Conservation (phyloP, 2,113 vertebrate genomes). For the Clarias gariepinus region DNA sequence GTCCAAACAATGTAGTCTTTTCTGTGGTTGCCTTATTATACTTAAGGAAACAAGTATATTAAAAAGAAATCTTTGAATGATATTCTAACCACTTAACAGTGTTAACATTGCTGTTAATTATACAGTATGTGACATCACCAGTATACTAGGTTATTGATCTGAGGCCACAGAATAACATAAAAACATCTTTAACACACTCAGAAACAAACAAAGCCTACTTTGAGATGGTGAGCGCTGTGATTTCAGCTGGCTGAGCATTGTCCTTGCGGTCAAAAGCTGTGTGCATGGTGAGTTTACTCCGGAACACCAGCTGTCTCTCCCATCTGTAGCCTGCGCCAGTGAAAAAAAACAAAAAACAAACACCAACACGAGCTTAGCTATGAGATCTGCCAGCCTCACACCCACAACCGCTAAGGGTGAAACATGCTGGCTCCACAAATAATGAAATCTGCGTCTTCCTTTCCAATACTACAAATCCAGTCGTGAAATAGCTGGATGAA, state of each 20-base stretch:
- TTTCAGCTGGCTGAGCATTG: conserved; percentile 94
- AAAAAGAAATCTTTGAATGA: background rate
- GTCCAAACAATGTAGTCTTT: background rate
- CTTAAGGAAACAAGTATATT: background rate
- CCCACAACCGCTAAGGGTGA: conserved; percentile 8
- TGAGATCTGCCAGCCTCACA: conserved; percentile 33
- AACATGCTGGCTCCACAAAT: background rate
- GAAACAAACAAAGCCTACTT: conserved; percentile 75
- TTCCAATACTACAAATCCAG: background rate
- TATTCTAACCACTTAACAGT: background rate
- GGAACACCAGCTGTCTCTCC: conserved; percentile 96
- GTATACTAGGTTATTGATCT: background rate
- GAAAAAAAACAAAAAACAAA: background rate
- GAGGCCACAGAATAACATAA: background rate
- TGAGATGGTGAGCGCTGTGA: conserved; percentile 89
- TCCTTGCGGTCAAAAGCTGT: conserved; percentile 97
- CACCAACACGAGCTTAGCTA: background rate
- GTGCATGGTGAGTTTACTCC: conserved; percentile 98
- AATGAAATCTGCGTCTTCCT: background rate
- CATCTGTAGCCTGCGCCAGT: conserved; percentile 85
- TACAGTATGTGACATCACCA: background rate
- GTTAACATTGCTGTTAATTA: background rate
- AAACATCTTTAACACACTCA: background rate
- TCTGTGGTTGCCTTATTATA: background rate
- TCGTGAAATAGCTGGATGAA: background rate